These are phyloP conservation scores for Beris chalybata DNA, from an alignment of 2,888 invertebrate genomes.

Conservation along the genomic window DNA sequence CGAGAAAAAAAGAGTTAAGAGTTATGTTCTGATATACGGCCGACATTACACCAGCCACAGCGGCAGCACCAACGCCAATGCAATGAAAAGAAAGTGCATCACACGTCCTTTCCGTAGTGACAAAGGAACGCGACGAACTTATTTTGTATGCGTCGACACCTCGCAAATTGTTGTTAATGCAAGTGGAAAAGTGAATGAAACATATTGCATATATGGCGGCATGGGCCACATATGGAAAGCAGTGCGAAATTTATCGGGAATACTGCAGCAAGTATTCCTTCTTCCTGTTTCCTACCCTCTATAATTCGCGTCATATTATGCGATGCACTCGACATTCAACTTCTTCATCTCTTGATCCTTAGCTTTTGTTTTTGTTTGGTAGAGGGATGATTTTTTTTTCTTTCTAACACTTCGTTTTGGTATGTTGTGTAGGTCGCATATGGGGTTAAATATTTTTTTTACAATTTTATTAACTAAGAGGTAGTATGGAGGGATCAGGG, in stretches of 20 bases:
- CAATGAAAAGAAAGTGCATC: slow-evolving; percentile 11
- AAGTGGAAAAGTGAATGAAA: slow-evolving; percentile 36
- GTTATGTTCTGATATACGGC: too few relatives aligned
- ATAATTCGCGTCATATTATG: not conserved
- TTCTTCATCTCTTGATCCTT: slow-evolving; percentile 19
- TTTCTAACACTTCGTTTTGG: too few relatives aligned
- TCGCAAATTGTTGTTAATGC: slow-evolving; percentile 38
- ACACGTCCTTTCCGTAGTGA: not conserved
- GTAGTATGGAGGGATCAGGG: too few relatives aligned
- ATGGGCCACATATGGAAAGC: not conserved
- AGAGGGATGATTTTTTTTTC: too few relatives aligned
- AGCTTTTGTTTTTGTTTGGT: slow-evolving; percentile 19
- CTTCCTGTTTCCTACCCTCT: not conserved
- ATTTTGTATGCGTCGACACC: slow-evolving; percentile 38
- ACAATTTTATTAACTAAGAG: too few relatives aligned
- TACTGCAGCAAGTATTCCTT: not conserved
- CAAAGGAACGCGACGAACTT: slow-evolving; percentile 32
- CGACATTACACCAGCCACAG: not conserved
- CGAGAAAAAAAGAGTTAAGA: too few relatives aligned
- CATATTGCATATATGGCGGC: not conserved
- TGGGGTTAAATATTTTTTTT: too few relatives aligned
- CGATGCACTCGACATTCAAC: slow-evolving; percentile 19
- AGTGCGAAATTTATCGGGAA: not conserved
- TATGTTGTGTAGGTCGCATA: too few relatives aligned
- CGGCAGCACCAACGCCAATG: not conserved